A percentile compares a stretch with the other conserved stretches of the same genome.
phyloP scores from a whole-genome alignment of 2,113 vertebrate genomes.

The Zingel zingel region DNA sequence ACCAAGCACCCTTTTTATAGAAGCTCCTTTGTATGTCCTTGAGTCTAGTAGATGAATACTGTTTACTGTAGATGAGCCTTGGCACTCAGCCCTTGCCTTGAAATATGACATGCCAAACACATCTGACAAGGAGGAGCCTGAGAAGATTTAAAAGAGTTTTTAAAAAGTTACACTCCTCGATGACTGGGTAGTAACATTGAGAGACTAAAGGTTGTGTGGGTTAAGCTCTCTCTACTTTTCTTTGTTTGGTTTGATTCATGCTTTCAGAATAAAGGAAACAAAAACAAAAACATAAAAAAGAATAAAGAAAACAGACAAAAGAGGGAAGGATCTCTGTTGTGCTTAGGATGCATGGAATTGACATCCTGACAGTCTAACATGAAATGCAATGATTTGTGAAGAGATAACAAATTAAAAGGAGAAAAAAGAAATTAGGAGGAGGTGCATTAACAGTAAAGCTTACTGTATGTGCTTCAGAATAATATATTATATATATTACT shows the following conservation, averaged over 20 bases:
- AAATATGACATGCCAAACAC: constrained; percentile 44
- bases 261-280: neutral
- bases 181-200: neutral
- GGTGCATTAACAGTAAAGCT: constrained; percentile 1
- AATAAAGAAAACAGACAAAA: neutral
- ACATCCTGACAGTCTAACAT: neutral
- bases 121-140: constrained; percentile 53
- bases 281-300: neutral
- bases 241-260: constrained; percentile 27
- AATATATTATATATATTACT: neutral
- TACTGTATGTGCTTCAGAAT: neutral
- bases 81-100: constrained; percentile 27
- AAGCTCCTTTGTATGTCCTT: constrained; percentile 54
- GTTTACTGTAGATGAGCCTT: neutral
- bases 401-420: neutral
- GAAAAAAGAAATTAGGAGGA: constrained; percentile 1
- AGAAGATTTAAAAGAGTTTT: constrained; percentile 38
- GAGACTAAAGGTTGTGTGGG: neutral
- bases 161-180: neutral
- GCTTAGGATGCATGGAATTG: neutral
- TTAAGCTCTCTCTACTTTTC: neutral
- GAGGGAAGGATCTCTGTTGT: neutral
- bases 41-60: constrained; percentile 26
- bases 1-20: neutral
- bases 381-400: neutral